Percentiles rank a stretch among this genome's conserved stretches.
phyloP scores from a whole-genome alignment of 2,888 invertebrate genomes.

The Yponomeuta cagnagella region DNA sequence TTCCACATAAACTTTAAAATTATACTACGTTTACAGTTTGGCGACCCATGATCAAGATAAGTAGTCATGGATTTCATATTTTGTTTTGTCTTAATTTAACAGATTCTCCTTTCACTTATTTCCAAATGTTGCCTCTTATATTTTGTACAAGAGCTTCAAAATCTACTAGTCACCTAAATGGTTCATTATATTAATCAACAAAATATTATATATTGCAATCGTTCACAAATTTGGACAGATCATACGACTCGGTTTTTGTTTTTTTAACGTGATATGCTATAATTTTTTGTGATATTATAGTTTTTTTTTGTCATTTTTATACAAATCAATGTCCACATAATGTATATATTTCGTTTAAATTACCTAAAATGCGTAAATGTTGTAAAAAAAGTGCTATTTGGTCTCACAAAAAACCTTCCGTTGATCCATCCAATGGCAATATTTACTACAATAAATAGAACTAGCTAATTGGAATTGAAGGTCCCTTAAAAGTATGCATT shows the following conservation, averaged over 20 bases:
- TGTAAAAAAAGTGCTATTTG: conserved; percentile 70
- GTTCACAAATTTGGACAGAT: conserved; percentile 57
- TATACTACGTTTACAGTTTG: conserved; percentile 65
- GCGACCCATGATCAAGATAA: conserved; percentile 46
- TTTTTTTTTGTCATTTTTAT: conserved; percentile 60
- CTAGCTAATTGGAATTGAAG: conserved; percentile 75
- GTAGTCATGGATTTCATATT: conserved; percentile 50
- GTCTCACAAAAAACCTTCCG: conserved; percentile 54
- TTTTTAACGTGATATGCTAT: conserved; percentile 65
- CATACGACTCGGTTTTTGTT: conserved; percentile 50
- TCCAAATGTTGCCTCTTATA: conserved; percentile 64
- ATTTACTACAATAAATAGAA: conserved; percentile 72
- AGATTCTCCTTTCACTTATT: conserved; percentile 69
- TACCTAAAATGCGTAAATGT: conserved; percentile 60
- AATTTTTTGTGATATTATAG: conserved; percentile 41
- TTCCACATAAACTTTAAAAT: conserved; percentile 60
- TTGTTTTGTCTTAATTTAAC: conserved; percentile 39
- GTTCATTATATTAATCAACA: conserved; percentile 65
- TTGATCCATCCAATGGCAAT: conserved; percentile 63
- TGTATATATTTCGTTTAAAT: conserved; percentile 32
- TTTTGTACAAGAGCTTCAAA: conserved; percentile 60
- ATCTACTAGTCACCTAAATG: conserved; percentile 56
- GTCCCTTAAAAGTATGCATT: conserved; percentile 74
- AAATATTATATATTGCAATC: conserved; percentile 58
- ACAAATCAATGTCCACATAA: conserved; percentile 46